Base-by-base conservation (phyloP, 2,797 vertebrate genomes). In the Macropus fuliginosus region DNA sequence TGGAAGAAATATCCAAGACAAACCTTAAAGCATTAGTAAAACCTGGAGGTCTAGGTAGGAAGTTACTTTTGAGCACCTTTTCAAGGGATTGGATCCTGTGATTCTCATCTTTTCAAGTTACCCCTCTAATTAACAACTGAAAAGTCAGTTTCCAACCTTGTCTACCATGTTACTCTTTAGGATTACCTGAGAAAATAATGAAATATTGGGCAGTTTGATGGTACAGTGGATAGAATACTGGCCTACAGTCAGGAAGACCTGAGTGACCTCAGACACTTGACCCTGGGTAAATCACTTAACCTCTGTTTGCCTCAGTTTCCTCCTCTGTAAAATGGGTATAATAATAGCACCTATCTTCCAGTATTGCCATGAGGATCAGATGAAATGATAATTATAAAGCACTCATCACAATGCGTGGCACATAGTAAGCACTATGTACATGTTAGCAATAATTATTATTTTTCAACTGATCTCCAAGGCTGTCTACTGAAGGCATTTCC, bases 1-100 rank as follows among this genome's bases (percentile, higher is more conserved):
- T 55, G 52, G 89, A 94, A 93, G 59, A 94, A 96, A 95, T 66
- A 66, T 66, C 14, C 18, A 34, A 66, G 34, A 66, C 34, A n/a
- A 66, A 66, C 62, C 34, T 66, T 66, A 66, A 66, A n/a, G 34
- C 62, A 66, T 66, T 66, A n/a, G 34, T 66, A n/a, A 14, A 18
- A 66, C 5, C 62, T 66, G 62, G 34, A 66, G 62, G 13, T n/a
- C 14, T 66, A 66, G 62, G 34, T 62, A 5, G 62, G 31, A 66
- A 66, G 14, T n/a, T n/a, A n/a, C 34, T 62, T 62, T 62, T 34
- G 31, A 62, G 59, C 31, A 4, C 8, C 12, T 62, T 34, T 62
- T 62, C 13, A 62, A 62, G 59, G 34, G 31, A 13, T 62, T 34
- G 59, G 31, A 34, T 62, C 59, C 13, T 14, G 31, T 62, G 31